Base-by-base conservation (phyloP, 2,797 vertebrate species). In the Smutsia gigantea region DNA sequence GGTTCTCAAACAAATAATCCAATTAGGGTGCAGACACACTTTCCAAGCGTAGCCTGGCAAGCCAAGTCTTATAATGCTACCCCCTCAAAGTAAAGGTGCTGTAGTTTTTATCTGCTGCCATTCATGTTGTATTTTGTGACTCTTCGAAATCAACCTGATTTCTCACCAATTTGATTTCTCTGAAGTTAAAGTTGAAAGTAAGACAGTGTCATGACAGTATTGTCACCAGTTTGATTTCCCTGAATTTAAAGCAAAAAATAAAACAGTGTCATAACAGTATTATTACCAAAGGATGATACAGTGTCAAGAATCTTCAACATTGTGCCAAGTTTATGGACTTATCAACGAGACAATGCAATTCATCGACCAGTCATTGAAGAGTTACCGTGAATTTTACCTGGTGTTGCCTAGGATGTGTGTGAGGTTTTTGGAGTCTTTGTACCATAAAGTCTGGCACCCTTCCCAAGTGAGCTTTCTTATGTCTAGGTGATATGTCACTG, bases 191-290 rank as follows among this genome's bases (percentile, higher is more conserved):
- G 9, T 39, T 18, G 84, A 81, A 94, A 81, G 49, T 78, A 31
- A 92, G 94, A 53, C 23, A 68, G 0, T 66, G n/a, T 5, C 18
- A 21, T 49, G 49, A 79, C 55, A 69, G 4, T 72, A 34, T 61
- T 71, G 46, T 46, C 9, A 77, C 11, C 46, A 72, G 18, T 83
- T 81, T 87, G 59, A 53, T 46, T 77, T 71, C 42, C 53, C 55
- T 39, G 81, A 89, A 81, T 69, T 87, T 64, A 57, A 83, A 92
- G 11, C 49, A 18, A 89, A 81, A 94, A 81, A 53, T 78, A 31
- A 92, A 95, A 53, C 23, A 68, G 0, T 66, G n/a, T 5, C 18
- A 21, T 49, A 53, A 83, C 61, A 69, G 4, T 72, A 34, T 61
- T 71, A 29, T 92, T 61, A 53, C 2, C 5, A 55, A 46, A 68